phyloP scores from a whole-genome alignment of 2,797 vertebrate species.

The Poeciliopsis turneri region DNA sequence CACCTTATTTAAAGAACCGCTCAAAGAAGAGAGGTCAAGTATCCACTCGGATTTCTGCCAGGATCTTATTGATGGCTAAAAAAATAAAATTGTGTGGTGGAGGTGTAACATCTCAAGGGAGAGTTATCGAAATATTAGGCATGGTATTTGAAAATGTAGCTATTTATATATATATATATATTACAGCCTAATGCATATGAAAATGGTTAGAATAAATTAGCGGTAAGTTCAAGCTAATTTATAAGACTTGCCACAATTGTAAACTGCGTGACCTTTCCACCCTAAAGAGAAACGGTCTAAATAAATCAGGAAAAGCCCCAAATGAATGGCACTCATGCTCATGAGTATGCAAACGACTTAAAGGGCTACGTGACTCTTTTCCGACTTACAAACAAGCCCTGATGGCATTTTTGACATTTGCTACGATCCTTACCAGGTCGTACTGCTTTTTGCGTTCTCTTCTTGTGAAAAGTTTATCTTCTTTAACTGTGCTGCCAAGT shows the following conservation, averaged over 20 bases:
- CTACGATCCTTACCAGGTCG: background rate
- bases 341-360: no score
- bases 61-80: background rate
- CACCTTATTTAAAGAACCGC: background rate
- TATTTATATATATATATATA: background rate
- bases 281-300: no score
- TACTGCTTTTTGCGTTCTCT: background rate
- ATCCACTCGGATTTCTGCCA: background rate
- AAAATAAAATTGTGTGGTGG: background rate
- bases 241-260: background rate
- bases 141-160: background rate
- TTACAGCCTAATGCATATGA: background rate
- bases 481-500: background rate
- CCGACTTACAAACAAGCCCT: background rate
- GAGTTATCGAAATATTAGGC: background rate
- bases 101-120: background rate
- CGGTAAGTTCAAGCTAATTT: background rate
- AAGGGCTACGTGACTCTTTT: background rate
- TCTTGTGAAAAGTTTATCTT: conserved; percentile 1
- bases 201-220: background rate
- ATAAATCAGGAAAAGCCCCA: no score
- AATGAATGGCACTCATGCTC: no score
- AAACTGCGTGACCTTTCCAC: no score
- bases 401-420: background rate
- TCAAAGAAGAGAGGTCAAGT: background rate